Percentiles rank a stretch among this genome's conserved stretches.
phyloP scores from a whole-genome alignment of 2,113 vertebrate genomes.

The Anser cygnoides region DNA sequence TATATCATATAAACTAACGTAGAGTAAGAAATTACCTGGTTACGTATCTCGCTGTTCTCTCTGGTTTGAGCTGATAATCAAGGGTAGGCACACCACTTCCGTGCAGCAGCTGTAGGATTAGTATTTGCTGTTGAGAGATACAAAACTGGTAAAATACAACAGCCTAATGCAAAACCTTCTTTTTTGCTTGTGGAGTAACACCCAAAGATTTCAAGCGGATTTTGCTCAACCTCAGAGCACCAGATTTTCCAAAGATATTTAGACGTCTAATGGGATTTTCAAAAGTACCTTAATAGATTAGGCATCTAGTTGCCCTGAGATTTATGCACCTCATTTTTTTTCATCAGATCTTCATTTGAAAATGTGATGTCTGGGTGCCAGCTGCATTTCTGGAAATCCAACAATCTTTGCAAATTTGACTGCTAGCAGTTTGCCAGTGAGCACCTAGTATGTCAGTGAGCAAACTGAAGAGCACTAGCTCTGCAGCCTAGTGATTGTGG shows the following conservation, averaged over 20 bases:
- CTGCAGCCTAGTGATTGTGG: background rate
- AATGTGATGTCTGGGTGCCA: background rate
- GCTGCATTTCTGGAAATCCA: background rate
- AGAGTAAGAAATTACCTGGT: background rate
- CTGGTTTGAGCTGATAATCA: background rate
- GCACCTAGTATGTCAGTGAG: background rate
- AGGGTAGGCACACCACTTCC: background rate
- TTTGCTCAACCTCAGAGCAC: background rate
- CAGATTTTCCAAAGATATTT: background rate
- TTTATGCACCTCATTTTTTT: background rate
- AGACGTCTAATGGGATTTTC: background rate
- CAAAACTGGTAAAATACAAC: background rate
- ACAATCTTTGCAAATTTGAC: background rate
- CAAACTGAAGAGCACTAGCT: background rate
- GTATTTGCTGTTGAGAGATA: background rate
- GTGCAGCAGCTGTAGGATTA: background rate
- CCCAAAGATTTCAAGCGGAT: background rate
- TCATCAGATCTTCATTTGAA: background rate
- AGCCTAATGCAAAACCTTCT: background rate
- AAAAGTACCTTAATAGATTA: background rate
- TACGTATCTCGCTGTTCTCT: background rate
- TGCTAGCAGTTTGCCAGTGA: background rate
- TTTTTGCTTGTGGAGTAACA: background rate
- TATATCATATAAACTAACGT: background rate
- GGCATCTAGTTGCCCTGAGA: background rate